phyloP scores from a whole-genome alignment of 2,797 vertebrate genomes.

The Chelidonichthys spinosus region DNA sequence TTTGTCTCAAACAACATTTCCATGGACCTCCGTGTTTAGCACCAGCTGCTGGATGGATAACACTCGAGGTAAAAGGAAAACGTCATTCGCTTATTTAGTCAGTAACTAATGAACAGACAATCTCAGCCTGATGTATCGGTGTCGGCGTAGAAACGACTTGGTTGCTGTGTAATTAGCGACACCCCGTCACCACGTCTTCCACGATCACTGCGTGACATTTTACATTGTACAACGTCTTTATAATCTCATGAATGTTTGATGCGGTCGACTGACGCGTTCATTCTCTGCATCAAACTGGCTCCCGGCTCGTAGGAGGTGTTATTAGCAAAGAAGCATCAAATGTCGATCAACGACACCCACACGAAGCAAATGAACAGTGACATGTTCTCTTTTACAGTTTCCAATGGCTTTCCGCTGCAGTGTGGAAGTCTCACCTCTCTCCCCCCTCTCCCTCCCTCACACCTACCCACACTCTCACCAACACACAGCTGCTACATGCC shows the following conservation, averaged over 20 bases:
- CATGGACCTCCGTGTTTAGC: background rate
- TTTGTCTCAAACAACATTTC: too few relatives aligned
- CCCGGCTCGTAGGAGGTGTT: constrained; percentile 41
- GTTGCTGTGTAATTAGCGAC: constrained; percentile 21
- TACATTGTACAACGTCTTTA: background rate
- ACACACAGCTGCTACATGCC: constrained; percentile 40
- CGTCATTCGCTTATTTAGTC: too few relatives aligned
- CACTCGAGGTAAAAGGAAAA: background rate
- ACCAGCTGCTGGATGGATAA: background rate
- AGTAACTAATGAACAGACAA: background rate
- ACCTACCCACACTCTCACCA: constrained; percentile 28
- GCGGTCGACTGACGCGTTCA: constrained; percentile 19
- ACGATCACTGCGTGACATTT: constrained; percentile 18
- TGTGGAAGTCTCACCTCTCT: constrained; percentile 20
- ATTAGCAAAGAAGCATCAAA: constrained; percentile 55
- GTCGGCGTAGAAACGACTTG: background rate
- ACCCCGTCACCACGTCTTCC: constrained; percentile 21
- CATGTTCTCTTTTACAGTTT: constrained; percentile 41
- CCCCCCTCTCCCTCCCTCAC: constrained; percentile 13
- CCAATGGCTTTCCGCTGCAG: constrained; percentile 26
- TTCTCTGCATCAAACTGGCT: constrained; percentile 20
- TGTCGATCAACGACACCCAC: constrained; percentile 46
- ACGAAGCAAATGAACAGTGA: constrained; percentile 27
- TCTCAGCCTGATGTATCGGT: background rate
- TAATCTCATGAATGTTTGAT: constrained; percentile 30